Percentiles rank a stretch among this genome's conserved stretches.
Conservation (phyloP, 1,140 invertebrate species). For the Brachionus calyciflorus region DNA sequence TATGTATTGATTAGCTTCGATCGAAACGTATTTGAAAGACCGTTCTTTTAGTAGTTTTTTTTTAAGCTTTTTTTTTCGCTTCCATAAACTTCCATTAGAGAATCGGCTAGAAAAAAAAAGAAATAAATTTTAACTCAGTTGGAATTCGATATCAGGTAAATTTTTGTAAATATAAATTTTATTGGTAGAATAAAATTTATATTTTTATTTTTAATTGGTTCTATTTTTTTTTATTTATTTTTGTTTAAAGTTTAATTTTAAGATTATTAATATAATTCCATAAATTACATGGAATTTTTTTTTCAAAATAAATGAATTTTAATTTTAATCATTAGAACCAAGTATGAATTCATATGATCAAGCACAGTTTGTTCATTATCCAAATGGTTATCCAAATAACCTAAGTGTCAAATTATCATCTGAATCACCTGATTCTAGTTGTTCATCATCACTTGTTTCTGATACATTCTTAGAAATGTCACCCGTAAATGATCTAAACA, state of each 20-base stretch:
- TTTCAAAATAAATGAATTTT: neutral
- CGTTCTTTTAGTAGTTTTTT: too few species aligned
- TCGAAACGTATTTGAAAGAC: neutral
- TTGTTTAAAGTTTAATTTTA: too few species aligned
- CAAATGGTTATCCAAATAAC: neutral
- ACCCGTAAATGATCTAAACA: neutral
- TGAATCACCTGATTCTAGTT: too few species aligned
- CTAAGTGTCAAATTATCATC: too few species aligned
- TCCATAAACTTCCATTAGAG: neutral
- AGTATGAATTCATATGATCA: neutral
- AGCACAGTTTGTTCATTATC: neutral
- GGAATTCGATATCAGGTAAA: constrained; percentile 36
- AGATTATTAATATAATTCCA: too few species aligned
- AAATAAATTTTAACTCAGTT: constrained; percentile 2
- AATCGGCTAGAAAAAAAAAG: neutral
- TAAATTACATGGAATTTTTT: too few species aligned
- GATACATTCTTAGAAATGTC: neutral
- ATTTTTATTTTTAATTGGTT: neutral
- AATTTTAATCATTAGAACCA: neutral
- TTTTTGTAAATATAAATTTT: neutral
- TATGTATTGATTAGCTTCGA: neutral
- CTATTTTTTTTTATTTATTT: neutral
- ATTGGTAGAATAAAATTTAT: neutral
- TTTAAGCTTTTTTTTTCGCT: constrained; percentile 33
- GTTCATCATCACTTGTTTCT: neutral